phyloP scores from a whole-genome alignment of 1,140 invertebrate species.

The Drosophila lowei region DNA sequence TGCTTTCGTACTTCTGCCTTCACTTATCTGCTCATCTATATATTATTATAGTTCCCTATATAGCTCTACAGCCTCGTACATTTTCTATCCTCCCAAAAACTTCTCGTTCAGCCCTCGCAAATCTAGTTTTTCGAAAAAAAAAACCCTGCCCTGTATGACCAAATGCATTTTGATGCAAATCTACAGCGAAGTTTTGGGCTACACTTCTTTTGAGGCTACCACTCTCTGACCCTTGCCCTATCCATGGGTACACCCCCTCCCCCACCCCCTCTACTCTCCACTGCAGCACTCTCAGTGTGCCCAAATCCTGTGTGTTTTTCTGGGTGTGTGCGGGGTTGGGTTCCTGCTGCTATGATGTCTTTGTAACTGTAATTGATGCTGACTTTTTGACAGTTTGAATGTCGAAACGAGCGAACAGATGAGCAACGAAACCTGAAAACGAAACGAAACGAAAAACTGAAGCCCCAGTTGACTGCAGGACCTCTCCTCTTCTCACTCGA shows the following conservation, averaged over 20 bases:
- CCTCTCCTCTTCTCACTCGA: neutral
- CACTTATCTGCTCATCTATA: too few species aligned
- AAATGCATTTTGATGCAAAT: constrained; percentile 81
- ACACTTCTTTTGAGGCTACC: constrained; percentile 65
- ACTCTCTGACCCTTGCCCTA: constrained; percentile 20
- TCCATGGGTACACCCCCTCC: neutral
- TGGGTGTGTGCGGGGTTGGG: constrained; percentile 26
- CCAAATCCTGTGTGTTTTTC: constrained; percentile 24
- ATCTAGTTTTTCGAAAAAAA: constrained; percentile 7
- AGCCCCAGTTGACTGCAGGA: constrained; percentile 20
- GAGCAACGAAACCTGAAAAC: constrained; percentile 27
- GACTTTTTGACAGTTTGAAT: constrained; percentile 82
- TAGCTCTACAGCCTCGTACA: too few species aligned
- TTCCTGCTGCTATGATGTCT: constrained; percentile 53
- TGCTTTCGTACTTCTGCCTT: too few species aligned
- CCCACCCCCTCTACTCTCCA: neutral
- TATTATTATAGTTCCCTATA: too few species aligned
- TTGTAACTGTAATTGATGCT: constrained; percentile 81
- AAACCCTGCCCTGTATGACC: constrained; percentile 31
- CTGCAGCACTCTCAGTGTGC: constrained; percentile 40
- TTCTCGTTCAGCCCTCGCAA: constrained; percentile 21
- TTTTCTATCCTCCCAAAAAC: neutral
- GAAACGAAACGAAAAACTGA: constrained; percentile 34
- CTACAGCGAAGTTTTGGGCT: constrained; percentile 56
- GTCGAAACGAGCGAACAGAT: constrained; percentile 66